Evolutionary conservation across 2,888 invertebrate species (phyloP).

Genomic region (Eueremaeus valkanovi): DNA sequence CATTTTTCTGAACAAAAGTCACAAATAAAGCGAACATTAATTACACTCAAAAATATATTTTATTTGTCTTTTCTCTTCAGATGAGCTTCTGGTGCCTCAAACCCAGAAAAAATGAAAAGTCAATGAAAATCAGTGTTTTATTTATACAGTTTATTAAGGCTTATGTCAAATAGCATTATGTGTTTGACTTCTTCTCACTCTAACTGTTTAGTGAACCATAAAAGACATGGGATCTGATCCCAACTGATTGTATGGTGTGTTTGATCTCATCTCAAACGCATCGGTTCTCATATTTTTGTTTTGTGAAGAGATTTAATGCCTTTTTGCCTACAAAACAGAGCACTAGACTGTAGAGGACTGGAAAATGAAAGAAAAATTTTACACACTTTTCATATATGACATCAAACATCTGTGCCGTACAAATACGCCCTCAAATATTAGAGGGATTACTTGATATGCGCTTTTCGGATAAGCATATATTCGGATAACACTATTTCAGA

Average conservation of each 20-base stretch:
- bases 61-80: background rate
- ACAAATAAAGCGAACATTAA: background rate
- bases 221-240: background rate
- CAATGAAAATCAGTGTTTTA: constrained; percentile 27
- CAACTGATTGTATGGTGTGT: background rate
- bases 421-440: too few relatives aligned
- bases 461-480: too few relatives aligned
- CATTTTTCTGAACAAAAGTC: background rate
- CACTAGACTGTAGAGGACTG: background rate
- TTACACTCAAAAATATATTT: background rate
- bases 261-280: background rate
- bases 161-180: constrained; percentile 19
- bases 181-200: constrained; percentile 5
- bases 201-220: background rate
- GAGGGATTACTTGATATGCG: too few relatives aligned
- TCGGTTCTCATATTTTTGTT: background rate
- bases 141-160: constrained; percentile 13
- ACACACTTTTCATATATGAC: background rate
- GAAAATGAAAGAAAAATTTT: background rate
- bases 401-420: constrained; percentile 16
- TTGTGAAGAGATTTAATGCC: background rate
- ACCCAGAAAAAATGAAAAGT: constrained; percentile 13
- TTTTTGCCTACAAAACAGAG: background rate
- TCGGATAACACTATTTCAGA: too few relatives aligned
- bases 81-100: background rate